These are phyloP conservation scores for Gallinago stenura DNA, from an alignment of 2,797 vertebrate species.

Conservation along the genomic window DNA sequence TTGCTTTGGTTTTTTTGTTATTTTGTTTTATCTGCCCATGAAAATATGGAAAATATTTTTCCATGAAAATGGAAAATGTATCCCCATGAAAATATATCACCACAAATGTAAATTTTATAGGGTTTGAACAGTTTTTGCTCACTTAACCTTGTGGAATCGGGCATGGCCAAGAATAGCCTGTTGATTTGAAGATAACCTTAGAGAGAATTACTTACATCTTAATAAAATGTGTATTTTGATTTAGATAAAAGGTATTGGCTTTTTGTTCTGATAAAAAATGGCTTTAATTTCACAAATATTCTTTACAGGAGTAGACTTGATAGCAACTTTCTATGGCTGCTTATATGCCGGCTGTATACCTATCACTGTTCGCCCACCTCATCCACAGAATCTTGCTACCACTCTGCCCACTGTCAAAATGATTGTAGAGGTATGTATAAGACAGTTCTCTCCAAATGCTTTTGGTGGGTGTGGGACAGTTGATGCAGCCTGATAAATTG, in stretches of 20 bases:
- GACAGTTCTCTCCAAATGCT: neutral
- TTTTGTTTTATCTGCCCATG: neutral
- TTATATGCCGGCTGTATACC: constrained; percentile 94
- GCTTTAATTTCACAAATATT: constrained; percentile 21
- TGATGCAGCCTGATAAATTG: neutral
- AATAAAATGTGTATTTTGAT: neutral
- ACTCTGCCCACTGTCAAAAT: constrained; percentile 97
- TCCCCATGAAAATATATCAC: neutral
- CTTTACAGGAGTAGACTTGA: constrained; percentile 90
- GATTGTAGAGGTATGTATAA: constrained; percentile 91
- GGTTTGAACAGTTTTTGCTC: neutral
- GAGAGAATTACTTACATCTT: neutral
- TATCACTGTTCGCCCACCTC: constrained; percentile 93
- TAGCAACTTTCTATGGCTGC: constrained; percentile 96
- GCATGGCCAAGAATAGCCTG: neutral
- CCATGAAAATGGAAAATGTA: too few relatives aligned
- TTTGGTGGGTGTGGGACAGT: neutral
- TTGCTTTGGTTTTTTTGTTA: neutral
- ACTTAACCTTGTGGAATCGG: neutral
- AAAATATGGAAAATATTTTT: neutral
- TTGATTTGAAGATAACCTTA: neutral
- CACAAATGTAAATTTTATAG: neutral
- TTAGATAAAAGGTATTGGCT: neutral
- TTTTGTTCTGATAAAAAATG: neutral
- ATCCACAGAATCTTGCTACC: constrained; percentile 94